Conservation (phyloP, 2,797 vertebrate species). For the Enteromius argenteus region DNA sequence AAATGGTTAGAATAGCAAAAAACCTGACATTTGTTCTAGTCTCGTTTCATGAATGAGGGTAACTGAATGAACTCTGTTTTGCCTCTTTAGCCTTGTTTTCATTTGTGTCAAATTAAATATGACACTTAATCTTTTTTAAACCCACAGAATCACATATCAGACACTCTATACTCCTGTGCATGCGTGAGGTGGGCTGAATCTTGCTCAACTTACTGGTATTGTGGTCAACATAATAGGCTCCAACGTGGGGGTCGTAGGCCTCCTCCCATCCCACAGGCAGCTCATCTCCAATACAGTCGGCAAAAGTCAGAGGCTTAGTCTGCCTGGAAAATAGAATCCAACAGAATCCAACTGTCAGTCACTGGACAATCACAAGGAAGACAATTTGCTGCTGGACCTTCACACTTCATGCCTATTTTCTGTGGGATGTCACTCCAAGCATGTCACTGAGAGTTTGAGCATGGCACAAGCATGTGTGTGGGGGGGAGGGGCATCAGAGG, state of each 20-base stretch:
- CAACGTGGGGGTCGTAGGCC: slow-evolving; percentile 90
- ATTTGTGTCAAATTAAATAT: background rate
- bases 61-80: background rate
- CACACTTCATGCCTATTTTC: slow-evolving; percentile 5
- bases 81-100: background rate
- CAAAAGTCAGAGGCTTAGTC: slow-evolving; percentile 96
- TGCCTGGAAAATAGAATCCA: slow-evolving; percentile 79
- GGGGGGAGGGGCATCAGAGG: slow-evolving; percentile 45
- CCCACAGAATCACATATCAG: slow-evolving; percentile 2
- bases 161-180: background rate
- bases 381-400: background rate
- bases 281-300: slow-evolving; percentile 97
- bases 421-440: slow-evolving; percentile 20
- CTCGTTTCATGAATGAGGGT: background rate
- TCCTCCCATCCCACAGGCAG: slow-evolving; percentile 97
- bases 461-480: slow-evolving; percentile 14
- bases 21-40: background rate
- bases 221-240: slow-evolving; percentile 97
- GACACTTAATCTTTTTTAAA: background rate
- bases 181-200: slow-evolving; percentile 2
- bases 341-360: slow-evolving; percentile 28
- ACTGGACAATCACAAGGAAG: slow-evolving; percentile 12
- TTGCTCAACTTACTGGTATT: slow-evolving; percentile 90
- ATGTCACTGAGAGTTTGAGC: slow-evolving; percentile 19
- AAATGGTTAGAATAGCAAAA: background rate